Conservation (phyloP, 2,797 vertebrate genomes). For the Sebastes cheni region DNA sequence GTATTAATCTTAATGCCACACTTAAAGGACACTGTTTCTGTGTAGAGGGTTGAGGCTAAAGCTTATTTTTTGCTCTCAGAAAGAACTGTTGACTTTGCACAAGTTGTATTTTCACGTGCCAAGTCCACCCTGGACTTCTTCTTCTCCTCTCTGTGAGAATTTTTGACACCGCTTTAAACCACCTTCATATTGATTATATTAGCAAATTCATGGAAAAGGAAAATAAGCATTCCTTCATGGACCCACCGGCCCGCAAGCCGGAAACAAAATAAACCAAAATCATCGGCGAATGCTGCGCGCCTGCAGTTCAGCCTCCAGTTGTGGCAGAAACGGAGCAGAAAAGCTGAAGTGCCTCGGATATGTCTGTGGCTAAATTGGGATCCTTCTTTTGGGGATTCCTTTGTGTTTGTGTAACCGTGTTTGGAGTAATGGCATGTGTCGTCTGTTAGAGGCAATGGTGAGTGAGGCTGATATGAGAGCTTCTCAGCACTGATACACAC, state of each 20-base stretch:
- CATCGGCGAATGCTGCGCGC: conserved; percentile 12
- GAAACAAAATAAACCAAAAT: conserved; percentile 42
- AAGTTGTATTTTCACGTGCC: conserved; percentile 14
- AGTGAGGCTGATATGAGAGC: conserved; percentile 33
- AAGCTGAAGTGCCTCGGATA: conserved; percentile 26
- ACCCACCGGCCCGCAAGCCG: conserved; percentile 20
- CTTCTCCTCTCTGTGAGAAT: background rate
- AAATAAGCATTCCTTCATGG: conserved; percentile 58
- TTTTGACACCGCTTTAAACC: conserved; percentile 20
- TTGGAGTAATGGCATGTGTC: conserved; percentile 45
- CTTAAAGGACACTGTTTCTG: background rate
- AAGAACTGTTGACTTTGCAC: conserved; percentile 25
- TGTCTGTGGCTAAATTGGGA: conserved; percentile 44
- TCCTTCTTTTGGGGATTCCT: conserved; percentile 60
- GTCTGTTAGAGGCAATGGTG: conserved; percentile 29
- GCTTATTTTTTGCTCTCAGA: background rate
- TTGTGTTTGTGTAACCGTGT: conserved; percentile 40
- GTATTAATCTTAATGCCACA: conserved; percentile 3
- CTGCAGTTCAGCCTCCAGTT: conserved; percentile 16
- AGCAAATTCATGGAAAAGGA: conserved; percentile 26
- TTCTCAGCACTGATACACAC: conserved; percentile 6
- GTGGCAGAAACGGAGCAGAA: conserved; percentile 19
- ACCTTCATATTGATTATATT: conserved; percentile 44
- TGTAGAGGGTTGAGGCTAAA: background rate
- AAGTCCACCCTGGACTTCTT: conserved; percentile 17